phyloP scores from a whole-genome alignment of 1,140 invertebrate species.

The Trinorchestia longiramus region DNA sequence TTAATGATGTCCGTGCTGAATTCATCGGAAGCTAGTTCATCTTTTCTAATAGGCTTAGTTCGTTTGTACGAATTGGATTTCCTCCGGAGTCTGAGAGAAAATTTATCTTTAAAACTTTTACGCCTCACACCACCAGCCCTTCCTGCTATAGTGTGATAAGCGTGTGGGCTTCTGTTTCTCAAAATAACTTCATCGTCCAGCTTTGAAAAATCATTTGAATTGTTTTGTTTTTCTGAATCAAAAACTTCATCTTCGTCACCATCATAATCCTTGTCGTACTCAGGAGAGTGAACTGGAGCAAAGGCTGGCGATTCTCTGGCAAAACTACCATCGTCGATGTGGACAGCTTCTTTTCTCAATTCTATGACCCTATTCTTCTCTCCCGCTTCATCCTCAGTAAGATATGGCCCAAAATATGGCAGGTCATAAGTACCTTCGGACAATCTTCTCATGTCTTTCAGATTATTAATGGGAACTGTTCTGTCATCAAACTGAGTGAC shows the following conservation, averaged over 20 bases:
- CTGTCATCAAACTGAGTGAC: not conserved
- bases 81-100: not conserved
- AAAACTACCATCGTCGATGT: not conserved
- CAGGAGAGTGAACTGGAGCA: not conserved
- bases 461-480: conserved; percentile 12
- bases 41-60: not conserved
- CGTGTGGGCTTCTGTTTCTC: not conserved
- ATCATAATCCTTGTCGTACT: not conserved
- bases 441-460: conserved; percentile 3
- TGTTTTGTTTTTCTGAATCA: not conserved
- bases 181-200: not conserved
- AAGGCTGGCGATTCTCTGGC: not conserved
- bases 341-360: not conserved
- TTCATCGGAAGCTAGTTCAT: not conserved
- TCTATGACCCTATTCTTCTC: not conserved
- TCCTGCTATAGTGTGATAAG: conserved; percentile 14
- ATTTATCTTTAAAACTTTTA: conserved; percentile 2
- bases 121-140: not conserved
- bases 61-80: not conserved
- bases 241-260: conserved; percentile 36
- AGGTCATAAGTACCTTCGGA: conserved; percentile 17
- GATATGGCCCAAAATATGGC: conserved; percentile 19
- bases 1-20: conserved; percentile 1
- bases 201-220: not conserved
- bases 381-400: not conserved